Conservation (phyloP, 2,888 invertebrate species). For the Aspidiotus destructor region DNA sequence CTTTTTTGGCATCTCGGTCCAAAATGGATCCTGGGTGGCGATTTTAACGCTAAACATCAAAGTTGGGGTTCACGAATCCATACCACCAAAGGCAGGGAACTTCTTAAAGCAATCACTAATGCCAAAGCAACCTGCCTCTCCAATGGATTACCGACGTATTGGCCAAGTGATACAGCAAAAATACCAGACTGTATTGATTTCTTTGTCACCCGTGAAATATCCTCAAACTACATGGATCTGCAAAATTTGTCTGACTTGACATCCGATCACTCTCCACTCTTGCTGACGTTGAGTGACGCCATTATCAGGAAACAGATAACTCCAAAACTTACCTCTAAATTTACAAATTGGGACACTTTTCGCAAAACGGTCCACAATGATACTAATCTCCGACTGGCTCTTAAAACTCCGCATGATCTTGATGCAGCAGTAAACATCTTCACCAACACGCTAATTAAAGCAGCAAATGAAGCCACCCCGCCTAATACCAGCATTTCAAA, state of each 20-base stretch:
- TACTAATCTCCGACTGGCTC: neutral
- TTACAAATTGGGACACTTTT: neutral
- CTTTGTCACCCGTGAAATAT: neutral
- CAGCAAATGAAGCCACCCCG: neutral
- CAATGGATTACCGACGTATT: neutral
- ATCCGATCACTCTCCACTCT: neutral
- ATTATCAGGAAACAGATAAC: neutral
- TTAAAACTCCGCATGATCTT: neutral
- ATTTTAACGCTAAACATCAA: neutral
- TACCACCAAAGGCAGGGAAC: neutral
- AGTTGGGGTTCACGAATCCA: neutral
- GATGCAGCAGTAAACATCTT: neutral
- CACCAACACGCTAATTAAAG: neutral
- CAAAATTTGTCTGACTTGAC: neutral
- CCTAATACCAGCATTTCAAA: neutral
- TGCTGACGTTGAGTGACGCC: neutral
- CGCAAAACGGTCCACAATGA: neutral
- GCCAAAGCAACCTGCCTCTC: neutral
- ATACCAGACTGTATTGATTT: neutral
- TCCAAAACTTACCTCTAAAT: neutral
- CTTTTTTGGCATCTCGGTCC: neutral
- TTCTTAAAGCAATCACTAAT: neutral
- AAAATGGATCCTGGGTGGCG: neutral
- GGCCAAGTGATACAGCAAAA: neutral
- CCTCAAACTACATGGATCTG: neutral